phyloP scores from a whole-genome alignment of 2,113 vertebrate genomes.

The Dolichallabes microphthalmus region DNA sequence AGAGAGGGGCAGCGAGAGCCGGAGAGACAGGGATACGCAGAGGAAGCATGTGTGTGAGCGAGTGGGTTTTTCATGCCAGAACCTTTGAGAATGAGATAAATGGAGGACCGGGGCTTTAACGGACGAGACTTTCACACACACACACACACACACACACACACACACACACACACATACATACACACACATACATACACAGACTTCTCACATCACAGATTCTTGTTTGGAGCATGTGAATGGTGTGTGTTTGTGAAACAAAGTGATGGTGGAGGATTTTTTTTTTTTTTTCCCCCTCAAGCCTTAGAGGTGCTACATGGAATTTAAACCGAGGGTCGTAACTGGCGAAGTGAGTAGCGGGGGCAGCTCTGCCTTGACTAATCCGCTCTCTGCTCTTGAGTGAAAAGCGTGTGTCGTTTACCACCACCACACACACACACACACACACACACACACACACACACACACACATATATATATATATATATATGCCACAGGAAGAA shows the following conservation, averaged over 20 bases:
- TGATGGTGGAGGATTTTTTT: slow-evolving; percentile 52
- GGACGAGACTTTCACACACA: slow-evolving; percentile 41
- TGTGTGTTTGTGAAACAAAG: slow-evolving; percentile 49
- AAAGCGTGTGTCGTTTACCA: slow-evolving; percentile 44
- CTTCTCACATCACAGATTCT: slow-evolving; percentile 57
- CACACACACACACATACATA: slow-evolving; percentile 35
- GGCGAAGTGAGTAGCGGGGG: slow-evolving; percentile 45
- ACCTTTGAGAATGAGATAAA: slow-evolving; percentile 70
- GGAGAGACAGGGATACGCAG: slow-evolving; percentile 49
- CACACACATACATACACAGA: slow-evolving; percentile 30
- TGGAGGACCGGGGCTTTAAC: slow-evolving; percentile 44
- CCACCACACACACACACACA: slow-evolving; percentile 38
- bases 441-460: slow-evolving; percentile 35
- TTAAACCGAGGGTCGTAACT: slow-evolving; percentile 46
- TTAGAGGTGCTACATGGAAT: slow-evolving; percentile 53
- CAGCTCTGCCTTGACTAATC: slow-evolving; percentile 46
- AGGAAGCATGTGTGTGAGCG: slow-evolving; percentile 71
- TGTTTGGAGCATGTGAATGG: slow-evolving; percentile 49
- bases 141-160: slow-evolving; percentile 24
- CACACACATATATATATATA: slow-evolving; percentile 23
- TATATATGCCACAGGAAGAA: not conserved
- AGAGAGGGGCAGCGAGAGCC: slow-evolving; percentile 15
- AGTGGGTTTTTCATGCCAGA: slow-evolving; percentile 70
- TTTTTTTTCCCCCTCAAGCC: not conserved
- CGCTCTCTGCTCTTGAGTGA: slow-evolving; percentile 43